phyloP scores from a whole-genome alignment of 2,113 vertebrate genomes.

The Motacilla alba region DNA sequence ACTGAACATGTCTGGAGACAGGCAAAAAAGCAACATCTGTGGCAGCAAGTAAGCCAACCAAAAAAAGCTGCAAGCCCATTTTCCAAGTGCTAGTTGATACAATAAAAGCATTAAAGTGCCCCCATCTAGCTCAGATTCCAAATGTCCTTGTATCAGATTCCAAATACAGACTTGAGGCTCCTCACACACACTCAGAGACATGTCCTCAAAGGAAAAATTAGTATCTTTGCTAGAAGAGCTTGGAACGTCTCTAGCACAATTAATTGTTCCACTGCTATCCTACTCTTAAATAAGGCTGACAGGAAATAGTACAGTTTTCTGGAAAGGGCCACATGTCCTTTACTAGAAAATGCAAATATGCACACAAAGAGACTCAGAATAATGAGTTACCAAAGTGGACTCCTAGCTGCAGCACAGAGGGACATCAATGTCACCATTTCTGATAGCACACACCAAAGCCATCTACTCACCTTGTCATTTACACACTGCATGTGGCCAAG shows the following conservation, averaged over 20 bases:
- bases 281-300: background rate
- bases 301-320: background rate
- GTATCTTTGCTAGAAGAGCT: background rate
- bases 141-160: background rate
- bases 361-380: background rate
- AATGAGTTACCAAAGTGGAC: background rate
- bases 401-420: background rate
- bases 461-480: background rate
- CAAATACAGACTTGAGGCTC: background rate
- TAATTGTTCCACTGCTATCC: background rate
- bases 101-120: background rate
- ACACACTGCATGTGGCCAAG: background rate
- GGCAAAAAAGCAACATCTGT: background rate
- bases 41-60: background rate
- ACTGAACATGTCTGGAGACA: background rate
- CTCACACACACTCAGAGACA: background rate
- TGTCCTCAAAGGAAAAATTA: background rate
- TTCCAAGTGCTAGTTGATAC: background rate
- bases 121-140: background rate
- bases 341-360: background rate
- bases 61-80: background rate
- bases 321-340: background rate
- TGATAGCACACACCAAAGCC: background rate
- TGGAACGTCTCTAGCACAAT: background rate
- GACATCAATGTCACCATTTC: background rate